A percentile compares a stretch with the other conserved stretches of the same genome.
Conservation (phyloP, 1,140 invertebrate species). For the Octopus sinensis region DNA sequence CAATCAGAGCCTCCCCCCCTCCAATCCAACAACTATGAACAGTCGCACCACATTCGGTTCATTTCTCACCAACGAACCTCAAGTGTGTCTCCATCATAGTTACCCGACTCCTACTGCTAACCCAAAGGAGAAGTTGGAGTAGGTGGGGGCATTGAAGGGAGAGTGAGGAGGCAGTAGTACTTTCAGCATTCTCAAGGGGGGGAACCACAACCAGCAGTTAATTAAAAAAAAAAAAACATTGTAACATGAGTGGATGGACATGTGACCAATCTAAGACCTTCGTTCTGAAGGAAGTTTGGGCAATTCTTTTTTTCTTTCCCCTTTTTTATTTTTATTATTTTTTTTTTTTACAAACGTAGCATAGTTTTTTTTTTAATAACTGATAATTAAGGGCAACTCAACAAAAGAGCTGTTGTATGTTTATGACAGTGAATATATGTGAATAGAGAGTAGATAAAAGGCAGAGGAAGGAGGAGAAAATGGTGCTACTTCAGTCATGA, state of each 20-base stretch:
- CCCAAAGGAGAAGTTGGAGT: neutral
- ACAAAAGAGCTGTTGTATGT: too few relatives aligned
- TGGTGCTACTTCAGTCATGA: too few relatives aligned
- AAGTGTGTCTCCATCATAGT: too few relatives aligned
- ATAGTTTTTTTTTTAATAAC: too few relatives aligned
- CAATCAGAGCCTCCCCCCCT: neutral
- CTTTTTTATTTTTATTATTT: neutral
- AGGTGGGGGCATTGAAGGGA: neutral
- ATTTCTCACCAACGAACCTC: too few relatives aligned
- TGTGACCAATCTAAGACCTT: neutral
- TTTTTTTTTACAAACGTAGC: neutral
- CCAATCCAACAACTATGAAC: neutral
- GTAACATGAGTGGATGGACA: constrained; percentile 1
- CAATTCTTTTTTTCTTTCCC: neutral
- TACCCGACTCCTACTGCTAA: neutral
- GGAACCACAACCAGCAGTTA: constrained; percentile 8
- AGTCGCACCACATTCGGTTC: neutral
- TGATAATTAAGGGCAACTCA: too few relatives aligned
- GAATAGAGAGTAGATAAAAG: too few relatives aligned
- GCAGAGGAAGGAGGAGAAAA: too few relatives aligned
- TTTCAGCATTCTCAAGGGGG: neutral
- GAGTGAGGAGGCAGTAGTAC: neutral
- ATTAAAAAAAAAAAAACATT: neutral
- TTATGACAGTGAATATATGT: too few relatives aligned
- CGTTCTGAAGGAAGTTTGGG: neutral